Evolutionary conservation across 64 coral and sea anemone genomes (phyloP).

Genomic region (Stichodactyla helianthus): DNA sequence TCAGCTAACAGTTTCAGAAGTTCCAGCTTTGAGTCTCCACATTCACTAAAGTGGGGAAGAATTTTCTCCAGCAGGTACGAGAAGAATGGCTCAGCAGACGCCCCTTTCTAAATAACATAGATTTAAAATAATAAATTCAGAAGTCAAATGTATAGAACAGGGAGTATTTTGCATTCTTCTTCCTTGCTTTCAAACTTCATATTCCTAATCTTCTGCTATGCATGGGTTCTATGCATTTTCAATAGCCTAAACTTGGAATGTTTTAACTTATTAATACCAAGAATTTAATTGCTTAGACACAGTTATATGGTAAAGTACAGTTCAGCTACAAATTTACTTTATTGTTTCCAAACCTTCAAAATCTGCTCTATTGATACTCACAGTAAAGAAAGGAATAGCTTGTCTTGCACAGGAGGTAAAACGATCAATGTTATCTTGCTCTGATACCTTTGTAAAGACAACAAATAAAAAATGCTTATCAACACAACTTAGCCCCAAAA

Average conservation of each 20-base stretch:
- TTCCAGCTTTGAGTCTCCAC: slow-evolving; percentile 73
- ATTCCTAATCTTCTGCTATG: too few relatives aligned
- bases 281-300: too few relatives aligned
- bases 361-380: slow-evolving; percentile 24
- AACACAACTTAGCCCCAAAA: not conserved
- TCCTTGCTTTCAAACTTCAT: too few relatives aligned
- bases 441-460: slow-evolving; percentile 48
- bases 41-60: slow-evolving; percentile 62
- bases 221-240: too few relatives aligned
- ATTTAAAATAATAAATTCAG: not conserved
- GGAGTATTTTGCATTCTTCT: too few relatives aligned
- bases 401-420: slow-evolving; percentile 86
- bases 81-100: slow-evolving; percentile 74
- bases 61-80: slow-evolving; percentile 59
- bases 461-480: not conserved
- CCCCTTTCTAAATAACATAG: slow-evolving; percentile 71
- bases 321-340: too few relatives aligned
- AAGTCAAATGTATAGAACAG: not conserved
- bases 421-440: slow-evolving; percentile 65
- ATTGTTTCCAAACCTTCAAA: too few relatives aligned
- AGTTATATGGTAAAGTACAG: too few relatives aligned
- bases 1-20: slow-evolving; percentile 85
- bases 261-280: too few relatives aligned
- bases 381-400: slow-evolving; percentile 89
- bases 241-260: too few relatives aligned